phyloP scores from a whole-genome alignment of 2,888 invertebrate genomes.

The Amorpha juglandis region DNA sequence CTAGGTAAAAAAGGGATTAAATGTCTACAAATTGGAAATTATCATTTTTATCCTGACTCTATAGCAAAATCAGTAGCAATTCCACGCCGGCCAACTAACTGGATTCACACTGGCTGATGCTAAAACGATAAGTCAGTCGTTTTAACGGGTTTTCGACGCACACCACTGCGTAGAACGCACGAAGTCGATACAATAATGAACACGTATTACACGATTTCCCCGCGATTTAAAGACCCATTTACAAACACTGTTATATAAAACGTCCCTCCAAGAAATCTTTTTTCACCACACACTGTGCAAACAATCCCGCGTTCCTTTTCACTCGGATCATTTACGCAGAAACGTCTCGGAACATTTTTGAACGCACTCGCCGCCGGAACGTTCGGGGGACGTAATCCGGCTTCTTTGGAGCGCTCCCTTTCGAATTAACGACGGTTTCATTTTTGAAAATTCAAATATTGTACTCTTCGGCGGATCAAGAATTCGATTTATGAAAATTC shows the following conservation, averaged over 20 bases:
- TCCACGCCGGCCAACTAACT: no score
- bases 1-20: constrained; percentile 5
- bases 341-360: constrained; percentile 19
- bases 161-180: no score
- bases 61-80: no score
- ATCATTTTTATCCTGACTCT: background rate
- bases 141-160: no score
- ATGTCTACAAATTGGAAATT: constrained; percentile 1
- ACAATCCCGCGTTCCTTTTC: constrained; percentile 20
- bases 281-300: constrained; percentile 11
- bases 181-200: background rate
- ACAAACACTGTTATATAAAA: background rate
- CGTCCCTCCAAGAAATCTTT: constrained; percentile 12
- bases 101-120: no score
- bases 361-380: constrained; percentile 21
- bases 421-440: constrained; percentile 43
- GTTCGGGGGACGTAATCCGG: constrained; percentile 43
- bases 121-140: no score
- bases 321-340: constrained; percentile 22
- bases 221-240: background rate
- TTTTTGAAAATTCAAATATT: constrained; percentile 39
- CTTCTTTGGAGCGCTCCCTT: constrained; percentile 40
- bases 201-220: background rate
- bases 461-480: constrained; percentile 24
- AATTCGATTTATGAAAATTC: constrained; percentile 7